Evolutionary conservation across 2,797 vertebrate species (phyloP).

Genomic region (Microctenopoma stevenorrisi): DNA sequence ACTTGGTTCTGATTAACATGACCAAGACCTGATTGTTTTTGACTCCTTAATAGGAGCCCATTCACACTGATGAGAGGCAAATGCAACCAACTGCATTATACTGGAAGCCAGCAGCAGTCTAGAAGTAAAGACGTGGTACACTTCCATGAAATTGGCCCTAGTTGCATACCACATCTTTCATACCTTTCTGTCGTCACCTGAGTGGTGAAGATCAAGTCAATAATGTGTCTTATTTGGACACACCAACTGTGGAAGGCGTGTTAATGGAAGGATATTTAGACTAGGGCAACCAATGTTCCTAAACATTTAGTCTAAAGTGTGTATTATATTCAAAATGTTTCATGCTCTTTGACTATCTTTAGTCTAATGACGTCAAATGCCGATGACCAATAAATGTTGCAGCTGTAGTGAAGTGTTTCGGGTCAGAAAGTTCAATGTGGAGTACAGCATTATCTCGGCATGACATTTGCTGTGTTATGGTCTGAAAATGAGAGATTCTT

Average conservation of each 20-base stretch:
- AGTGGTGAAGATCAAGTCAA: constrained; percentile 10
- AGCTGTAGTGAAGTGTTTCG: constrained; percentile 1
- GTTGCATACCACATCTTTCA: constrained; percentile 12
- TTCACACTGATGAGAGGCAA: constrained; percentile 6
- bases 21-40: not conserved
- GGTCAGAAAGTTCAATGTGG: constrained; percentile 14
- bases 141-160: not conserved
- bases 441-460: constrained; percentile 39
- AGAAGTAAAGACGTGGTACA: not conserved
- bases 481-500: constrained; percentile 51
- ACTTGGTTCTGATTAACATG: constrained; percentile 1
- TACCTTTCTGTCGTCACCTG: constrained; percentile 26
- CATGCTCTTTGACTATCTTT: too few species aligned
- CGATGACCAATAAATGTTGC: not conserved
- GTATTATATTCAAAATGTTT: too few species aligned
- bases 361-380: too few species aligned
- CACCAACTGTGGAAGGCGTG: not conserved
- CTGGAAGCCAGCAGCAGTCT: not conserved
- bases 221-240: not conserved
- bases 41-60: not conserved
- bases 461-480: constrained; percentile 31
- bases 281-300: not conserved
- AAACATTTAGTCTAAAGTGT: too few species aligned
- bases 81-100: not conserved
- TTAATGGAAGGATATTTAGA: not conserved